Conservation (phyloP, 2,113 vertebrate genomes). For the Strix uralensis region DNA sequence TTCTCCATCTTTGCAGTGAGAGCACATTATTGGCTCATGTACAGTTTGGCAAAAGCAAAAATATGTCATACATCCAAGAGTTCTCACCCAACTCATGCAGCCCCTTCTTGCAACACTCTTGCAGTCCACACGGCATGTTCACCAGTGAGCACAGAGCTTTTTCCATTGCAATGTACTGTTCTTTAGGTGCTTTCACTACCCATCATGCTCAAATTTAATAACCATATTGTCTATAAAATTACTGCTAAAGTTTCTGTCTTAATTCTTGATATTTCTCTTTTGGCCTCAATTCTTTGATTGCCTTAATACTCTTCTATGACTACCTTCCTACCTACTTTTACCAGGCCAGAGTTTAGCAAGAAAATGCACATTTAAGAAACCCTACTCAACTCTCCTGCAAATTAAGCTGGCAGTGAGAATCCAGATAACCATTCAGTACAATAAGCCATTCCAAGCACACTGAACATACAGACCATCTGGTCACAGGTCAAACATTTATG, state of each 20-base stretch:
- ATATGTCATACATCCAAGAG: background rate
- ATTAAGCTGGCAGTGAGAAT: background rate
- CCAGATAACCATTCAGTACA: background rate
- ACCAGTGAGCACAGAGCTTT: background rate
- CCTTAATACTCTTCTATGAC: background rate
- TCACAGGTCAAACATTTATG: background rate
- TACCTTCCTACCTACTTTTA: background rate
- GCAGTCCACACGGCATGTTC: background rate
- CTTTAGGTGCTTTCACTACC: background rate
- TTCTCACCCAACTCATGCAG: background rate
- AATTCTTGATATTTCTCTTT: background rate
- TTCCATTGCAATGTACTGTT: background rate
- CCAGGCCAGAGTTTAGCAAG: background rate
- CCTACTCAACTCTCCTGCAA: background rate
- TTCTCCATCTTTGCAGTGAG: background rate
- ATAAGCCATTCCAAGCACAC: background rate
- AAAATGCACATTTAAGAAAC: background rate
- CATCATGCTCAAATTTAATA: background rate
- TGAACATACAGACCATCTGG: accelerated
- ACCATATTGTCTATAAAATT: background rate
- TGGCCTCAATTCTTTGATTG: background rate
- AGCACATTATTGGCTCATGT: background rate
- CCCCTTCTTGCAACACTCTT: background rate
- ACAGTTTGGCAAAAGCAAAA: background rate
- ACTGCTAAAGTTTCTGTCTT: background rate